A percentile compares a stretch with the other conserved stretches of the same genome.
Conservation (phyloP, 2,797 vertebrate species). For the Sebastes reedi region DNA sequence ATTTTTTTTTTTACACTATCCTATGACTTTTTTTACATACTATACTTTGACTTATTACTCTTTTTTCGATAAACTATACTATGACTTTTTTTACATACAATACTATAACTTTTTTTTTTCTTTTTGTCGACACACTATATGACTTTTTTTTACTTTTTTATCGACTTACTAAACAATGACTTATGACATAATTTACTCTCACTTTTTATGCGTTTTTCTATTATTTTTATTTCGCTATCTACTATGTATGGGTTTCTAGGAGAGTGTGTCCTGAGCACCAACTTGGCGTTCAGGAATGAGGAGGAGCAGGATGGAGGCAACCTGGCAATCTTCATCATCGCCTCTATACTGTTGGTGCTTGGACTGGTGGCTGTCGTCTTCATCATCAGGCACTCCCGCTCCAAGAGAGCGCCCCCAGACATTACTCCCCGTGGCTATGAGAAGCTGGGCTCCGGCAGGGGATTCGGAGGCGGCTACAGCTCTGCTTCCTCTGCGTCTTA, state of each 20-base stretch:
- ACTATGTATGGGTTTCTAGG: constrained; percentile 69
- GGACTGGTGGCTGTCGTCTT: constrained; percentile 77
- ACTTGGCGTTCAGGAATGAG: constrained; percentile 67
- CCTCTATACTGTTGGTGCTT: constrained; percentile 84
- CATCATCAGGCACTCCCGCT: constrained; percentile 81
- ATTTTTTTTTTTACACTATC: too few species aligned
- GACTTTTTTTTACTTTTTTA: too few species aligned
- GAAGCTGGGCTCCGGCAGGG: constrained; percentile 83
- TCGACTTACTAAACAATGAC: too few species aligned
- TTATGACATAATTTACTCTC: too few species aligned
- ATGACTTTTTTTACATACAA: too few species aligned
- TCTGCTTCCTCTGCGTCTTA: constrained; percentile 52
- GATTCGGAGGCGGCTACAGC: constrained; percentile 60
- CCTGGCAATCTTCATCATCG: constrained; percentile 83
- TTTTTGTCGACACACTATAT: too few species aligned
- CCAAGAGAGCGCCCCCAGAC: constrained; percentile 70
- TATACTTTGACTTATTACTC: background rate
- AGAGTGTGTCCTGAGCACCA: constrained; percentile 86
- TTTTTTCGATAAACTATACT: too few species aligned
- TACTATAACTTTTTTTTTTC: too few species aligned
- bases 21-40: background rate
- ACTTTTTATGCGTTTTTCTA: too few species aligned
- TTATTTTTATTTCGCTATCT: too few species aligned
- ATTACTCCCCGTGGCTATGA: constrained; percentile 84
- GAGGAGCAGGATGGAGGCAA: constrained; percentile 71